Evolutionary conservation across 2,888 invertebrate species (phyloP).

Genomic region (Stegana nigrithorax): DNA sequence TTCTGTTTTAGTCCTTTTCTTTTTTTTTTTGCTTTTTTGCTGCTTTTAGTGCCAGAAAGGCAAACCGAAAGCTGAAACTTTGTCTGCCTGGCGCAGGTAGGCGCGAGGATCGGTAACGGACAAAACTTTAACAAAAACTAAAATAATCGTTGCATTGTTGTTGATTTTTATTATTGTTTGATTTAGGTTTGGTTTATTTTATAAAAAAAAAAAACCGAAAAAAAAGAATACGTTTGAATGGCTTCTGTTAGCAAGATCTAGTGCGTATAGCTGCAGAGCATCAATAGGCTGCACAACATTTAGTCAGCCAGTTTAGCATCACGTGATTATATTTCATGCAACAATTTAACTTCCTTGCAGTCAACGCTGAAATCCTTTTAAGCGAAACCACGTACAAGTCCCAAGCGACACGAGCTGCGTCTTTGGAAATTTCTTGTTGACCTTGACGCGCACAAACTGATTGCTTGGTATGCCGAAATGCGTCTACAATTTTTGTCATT

Average conservation of each 20-base stretch:
- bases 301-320: too few species aligned
- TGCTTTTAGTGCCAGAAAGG: conserved; percentile 35
- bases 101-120: too few species aligned
- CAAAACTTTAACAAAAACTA: too few species aligned
- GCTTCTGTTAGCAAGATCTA: too few species aligned
- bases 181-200: too few species aligned
- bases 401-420: conserved; percentile 2
- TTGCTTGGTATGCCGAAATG: conserved; percentile 24
- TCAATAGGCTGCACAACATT: too few species aligned
- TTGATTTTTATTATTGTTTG: too few species aligned
- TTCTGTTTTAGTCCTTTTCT: background rate
- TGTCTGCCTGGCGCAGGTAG: background rate
- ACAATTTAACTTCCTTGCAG: too few species aligned
- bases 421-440: conserved; percentile 39
- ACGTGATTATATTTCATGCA: background rate
- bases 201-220: too few species aligned
- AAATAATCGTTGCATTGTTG: too few species aligned
- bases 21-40: background rate
- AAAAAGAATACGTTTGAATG: too few species aligned
- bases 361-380: conserved; percentile 10
- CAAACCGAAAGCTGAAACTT: conserved; percentile 37
- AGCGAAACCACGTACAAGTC: conserved; percentile 20
- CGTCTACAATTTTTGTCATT: conserved; percentile 35
- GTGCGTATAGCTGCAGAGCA: too few species aligned
- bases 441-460: conserved; percentile 36